Evolutionary conservation across 1,140 invertebrate genomes (phyloP).

Genomic region (Vanessa tameamea): DNA sequence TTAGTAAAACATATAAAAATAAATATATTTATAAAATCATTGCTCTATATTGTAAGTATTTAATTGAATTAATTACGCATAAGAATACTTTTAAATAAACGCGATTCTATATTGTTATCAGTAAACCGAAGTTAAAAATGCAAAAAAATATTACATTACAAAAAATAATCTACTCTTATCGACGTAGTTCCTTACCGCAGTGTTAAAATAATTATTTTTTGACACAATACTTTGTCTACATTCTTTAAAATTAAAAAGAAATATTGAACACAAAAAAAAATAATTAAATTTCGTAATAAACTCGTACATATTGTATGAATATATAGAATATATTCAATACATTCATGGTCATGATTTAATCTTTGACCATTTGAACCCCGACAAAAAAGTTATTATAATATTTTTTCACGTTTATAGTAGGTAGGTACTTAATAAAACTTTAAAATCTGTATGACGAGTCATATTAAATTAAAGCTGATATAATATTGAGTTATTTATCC

Average conservation of each 20-base stretch:
- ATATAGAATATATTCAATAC: not conserved
- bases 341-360: conserved; percentile 6
- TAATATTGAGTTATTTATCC: no score
- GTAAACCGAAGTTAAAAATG: not conserved
- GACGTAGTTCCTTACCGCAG: not conserved
- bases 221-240: no score
- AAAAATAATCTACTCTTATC: not conserved
- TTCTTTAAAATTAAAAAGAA: not conserved
- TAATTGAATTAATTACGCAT: no score
- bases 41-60: no score
- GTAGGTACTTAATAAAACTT: no score
- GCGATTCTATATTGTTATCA: not conserved
- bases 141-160: not conserved
- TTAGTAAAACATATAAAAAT: no score
- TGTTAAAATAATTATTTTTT: no score
- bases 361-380: conserved; percentile 9
- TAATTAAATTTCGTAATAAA: not conserved
- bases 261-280: not conserved
- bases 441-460: no score
- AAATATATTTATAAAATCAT: no score
- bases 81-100: not conserved
- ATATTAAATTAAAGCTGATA: no score
- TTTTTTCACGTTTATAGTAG: no score
- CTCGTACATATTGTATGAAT: not conserved
- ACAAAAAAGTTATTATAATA: not conserved